Conservation (phyloP, 1,140 invertebrate genomes). For the Ceratina calcarata region DNA sequence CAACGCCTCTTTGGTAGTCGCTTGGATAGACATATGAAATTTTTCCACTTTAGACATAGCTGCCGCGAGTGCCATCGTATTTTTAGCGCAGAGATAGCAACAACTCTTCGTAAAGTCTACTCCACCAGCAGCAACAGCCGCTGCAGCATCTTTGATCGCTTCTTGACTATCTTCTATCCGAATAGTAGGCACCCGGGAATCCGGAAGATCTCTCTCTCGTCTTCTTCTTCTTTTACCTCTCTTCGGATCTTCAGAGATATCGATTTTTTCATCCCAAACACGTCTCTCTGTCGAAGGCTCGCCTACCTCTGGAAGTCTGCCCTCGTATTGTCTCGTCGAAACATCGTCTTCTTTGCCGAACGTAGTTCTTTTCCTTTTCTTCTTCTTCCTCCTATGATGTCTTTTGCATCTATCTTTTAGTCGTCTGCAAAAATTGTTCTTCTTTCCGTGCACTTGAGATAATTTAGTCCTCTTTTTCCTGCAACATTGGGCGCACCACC, state of each 20-base stretch:
- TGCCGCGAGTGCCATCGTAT: constrained; percentile 43
- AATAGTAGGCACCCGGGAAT: background rate
- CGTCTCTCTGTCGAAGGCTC: background rate
- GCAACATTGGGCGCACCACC: constrained; percentile 8
- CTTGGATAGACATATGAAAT: constrained; percentile 40
- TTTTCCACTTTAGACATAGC: constrained; percentile 9
- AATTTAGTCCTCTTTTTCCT: background rate
- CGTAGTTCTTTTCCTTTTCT: background rate
- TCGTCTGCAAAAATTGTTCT: background rate
- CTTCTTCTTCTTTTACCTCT: background rate
- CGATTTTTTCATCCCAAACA: background rate
- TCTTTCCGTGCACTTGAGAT: background rate
- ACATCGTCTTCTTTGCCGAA: background rate
- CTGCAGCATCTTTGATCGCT: background rate
- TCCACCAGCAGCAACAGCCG: background rate
- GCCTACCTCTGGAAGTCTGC: background rate
- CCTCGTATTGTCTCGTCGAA: background rate
- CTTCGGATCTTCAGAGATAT: background rate
- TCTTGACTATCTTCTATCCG: background rate
- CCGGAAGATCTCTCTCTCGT: background rate
- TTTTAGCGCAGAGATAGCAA: constrained; percentile 60
- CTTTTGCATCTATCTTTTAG: constrained; percentile 15
- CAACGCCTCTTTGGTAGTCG: background rate
- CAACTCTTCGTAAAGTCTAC: constrained; percentile 52
- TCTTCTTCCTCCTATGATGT: background rate